Percentiles rank a stretch among this genome's conserved stretches.
These are phyloP conservation scores for Beaufortia kweichowensis DNA, from an alignment of 2,113 vertebrate genomes.

Conservation along the genomic window DNA sequence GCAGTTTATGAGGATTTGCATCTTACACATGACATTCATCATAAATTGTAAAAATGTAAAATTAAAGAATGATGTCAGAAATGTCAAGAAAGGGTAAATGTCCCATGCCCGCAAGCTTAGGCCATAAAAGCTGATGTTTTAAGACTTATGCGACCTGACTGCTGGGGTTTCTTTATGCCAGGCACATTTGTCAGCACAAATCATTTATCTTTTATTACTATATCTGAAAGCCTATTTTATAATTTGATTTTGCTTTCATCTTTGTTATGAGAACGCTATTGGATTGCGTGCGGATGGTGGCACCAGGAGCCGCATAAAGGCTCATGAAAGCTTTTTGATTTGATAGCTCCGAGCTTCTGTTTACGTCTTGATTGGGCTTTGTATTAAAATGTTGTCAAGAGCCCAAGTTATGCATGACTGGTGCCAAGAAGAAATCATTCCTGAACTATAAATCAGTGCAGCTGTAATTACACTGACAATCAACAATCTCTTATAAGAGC, in stretches of 20 bases:
- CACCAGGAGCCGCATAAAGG: constrained; percentile 10
- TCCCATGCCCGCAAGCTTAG: neutral
- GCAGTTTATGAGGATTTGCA: no score
- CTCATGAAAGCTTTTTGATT: constrained; percentile 27
- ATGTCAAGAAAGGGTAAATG: no score
- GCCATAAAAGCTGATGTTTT: constrained; percentile 3
- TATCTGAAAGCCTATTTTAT: constrained; percentile 28
- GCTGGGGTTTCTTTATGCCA: constrained; percentile 12
- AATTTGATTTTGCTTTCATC: constrained; percentile 38
- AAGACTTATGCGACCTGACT: neutral
- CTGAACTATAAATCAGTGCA: neutral
- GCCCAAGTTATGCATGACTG: neutral
- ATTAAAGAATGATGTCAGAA: neutral
- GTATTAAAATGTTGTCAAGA: constrained; percentile 30
- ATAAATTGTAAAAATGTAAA: neutral
- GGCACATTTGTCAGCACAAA: constrained; percentile 9
- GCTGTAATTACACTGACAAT: constrained; percentile 10
- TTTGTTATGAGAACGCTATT: constrained; percentile 36
- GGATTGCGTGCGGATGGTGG: neutral
- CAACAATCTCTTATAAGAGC: constrained; percentile 9
- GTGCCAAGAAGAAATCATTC: constrained; percentile 17
- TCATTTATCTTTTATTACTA: constrained; percentile 26
- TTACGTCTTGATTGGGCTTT: constrained; percentile 36
- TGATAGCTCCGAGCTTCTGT: constrained; percentile 26
- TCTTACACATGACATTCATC: neutral